Evolutionary conservation across 2,888 invertebrate genomes (phyloP), one percentile per base, ranked within the genome.

Genomic region (Argyra leucocephala): DNA sequence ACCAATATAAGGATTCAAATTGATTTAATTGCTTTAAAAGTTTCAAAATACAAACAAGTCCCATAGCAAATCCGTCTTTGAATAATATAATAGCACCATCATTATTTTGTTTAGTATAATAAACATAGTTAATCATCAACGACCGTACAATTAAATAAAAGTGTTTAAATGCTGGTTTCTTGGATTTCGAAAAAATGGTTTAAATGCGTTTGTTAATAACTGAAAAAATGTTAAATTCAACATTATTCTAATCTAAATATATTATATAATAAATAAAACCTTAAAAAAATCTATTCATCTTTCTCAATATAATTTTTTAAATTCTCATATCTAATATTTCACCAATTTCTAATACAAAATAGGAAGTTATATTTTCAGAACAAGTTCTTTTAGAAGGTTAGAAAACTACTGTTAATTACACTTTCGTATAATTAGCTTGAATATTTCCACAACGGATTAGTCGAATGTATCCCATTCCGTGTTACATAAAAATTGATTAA

Each of bases 1-100:
- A 96, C 98, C 98, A 99, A 77, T 96, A 94, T 7, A 99, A 82
- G 0, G 93, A 88, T 81, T 97, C 94, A 76, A 97, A 90, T 73
- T 92, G 90, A 22, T 83, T 80, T 72, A 88, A 87, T 80, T 96
- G 96, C 76, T 94, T 88, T 61, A 98, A 80, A 67, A 98, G 82
- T 75, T 92, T 93, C 67, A 97, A 83, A 71, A 98, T 90, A 74
- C 96, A 99, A 0, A 97, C 95, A 22, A 84, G 81, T 76, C 97
- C 99, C 86, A 99, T 92, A 5, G 96, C 91, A 81, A 99, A 98
- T 18, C 99, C 99, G 80, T 99, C 99, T 79, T 99, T 98, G 15
- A 96, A 96, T 76, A 99, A 96, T 48, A 18, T 48, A 1, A 93
- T 88, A 63, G 93, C 91, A 18, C 91, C 93, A 18, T 74, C 67